phyloP scores from a whole-genome alignment of 2,888 invertebrate species.

The Halictus ligatus region DNA sequence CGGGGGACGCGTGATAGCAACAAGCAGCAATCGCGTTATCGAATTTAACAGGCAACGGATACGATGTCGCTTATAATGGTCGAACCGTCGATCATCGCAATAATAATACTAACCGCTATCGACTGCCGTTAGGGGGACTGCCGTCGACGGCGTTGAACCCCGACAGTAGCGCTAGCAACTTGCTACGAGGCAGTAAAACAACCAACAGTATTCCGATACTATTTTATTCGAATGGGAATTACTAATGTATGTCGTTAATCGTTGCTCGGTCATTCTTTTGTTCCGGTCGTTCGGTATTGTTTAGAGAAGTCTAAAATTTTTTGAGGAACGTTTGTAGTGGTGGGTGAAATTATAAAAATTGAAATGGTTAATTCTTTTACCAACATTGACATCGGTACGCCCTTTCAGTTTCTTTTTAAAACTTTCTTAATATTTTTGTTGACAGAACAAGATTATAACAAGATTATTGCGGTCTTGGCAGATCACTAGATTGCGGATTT shows the following conservation, averaged over 20 bases:
- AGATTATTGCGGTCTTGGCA: too few relatives aligned
- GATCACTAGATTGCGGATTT: too few relatives aligned
- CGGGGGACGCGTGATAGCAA: constrained; percentile 23
- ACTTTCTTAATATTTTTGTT: not conserved
- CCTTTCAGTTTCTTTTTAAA: not conserved
- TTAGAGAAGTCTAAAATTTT: not conserved
- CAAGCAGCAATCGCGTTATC: constrained; percentile 46
- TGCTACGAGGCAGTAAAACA: not conserved
- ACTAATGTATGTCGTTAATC: not conserved
- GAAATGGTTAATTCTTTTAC: not conserved
- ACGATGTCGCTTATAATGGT: constrained; percentile 38
- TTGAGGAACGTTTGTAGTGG: not conserved
- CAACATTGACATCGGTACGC: too few relatives aligned
- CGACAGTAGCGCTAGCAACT: not conserved
- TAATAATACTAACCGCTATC: constrained; percentile 60
- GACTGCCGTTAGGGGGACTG: constrained; percentile 41
- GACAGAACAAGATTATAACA: too few relatives aligned
- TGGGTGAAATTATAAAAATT: not conserved
- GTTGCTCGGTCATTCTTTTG: not conserved
- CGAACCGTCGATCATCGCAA: constrained; percentile 46
- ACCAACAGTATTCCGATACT: not conserved
- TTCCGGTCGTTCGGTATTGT: not conserved
- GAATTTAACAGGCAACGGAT: constrained; percentile 48
- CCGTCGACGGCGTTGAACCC: not conserved
- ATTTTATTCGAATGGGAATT: not conserved